Evolutionary conservation across 2,888 invertebrate species (phyloP).

Genomic region (Catocala nupta): DNA sequence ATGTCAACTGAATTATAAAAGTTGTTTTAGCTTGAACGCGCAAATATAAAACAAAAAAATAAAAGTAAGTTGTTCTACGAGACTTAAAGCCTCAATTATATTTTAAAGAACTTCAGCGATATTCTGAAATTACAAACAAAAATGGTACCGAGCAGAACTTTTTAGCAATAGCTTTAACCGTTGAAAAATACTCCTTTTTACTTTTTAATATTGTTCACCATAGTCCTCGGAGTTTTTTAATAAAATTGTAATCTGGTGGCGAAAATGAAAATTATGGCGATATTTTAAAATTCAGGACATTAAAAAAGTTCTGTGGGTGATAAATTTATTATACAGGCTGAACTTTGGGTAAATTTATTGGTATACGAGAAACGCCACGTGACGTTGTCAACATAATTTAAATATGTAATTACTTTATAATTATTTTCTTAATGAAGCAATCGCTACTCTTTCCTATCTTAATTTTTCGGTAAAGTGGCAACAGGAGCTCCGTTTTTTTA

Average conservation of each 20-base stretch:
- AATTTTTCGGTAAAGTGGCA: no score
- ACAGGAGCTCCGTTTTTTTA: no score
- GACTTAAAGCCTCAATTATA: no score
- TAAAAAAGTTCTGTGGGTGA: conserved; percentile 51
- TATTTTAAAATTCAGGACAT: conserved; percentile 55
- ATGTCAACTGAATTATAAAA: no score
- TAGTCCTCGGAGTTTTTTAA: conserved; percentile 52
- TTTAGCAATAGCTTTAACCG: conserved; percentile 10
- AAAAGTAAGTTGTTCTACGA: no score
- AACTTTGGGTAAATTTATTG: conserved; percentile 42
- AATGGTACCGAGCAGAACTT: not conserved
- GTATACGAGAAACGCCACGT: not conserved
- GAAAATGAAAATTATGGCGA: conserved; percentile 49
- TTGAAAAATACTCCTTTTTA: conserved; percentile 11
- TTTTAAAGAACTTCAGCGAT: not conserved
- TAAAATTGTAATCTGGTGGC: conserved; percentile 53
- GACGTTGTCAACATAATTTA: no score
- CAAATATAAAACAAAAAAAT: no score
- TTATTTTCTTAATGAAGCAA: no score
- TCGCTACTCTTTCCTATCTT: no score
- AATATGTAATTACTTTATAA: no score
- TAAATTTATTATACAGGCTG: conserved; percentile 46
- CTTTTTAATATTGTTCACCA: conserved; percentile 42
- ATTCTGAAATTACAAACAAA: not conserved
- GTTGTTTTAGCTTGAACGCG: no score